Conservation (phyloP, 2,888 invertebrate genomes). For the Imbricaverruca yamaguchii region DNA sequence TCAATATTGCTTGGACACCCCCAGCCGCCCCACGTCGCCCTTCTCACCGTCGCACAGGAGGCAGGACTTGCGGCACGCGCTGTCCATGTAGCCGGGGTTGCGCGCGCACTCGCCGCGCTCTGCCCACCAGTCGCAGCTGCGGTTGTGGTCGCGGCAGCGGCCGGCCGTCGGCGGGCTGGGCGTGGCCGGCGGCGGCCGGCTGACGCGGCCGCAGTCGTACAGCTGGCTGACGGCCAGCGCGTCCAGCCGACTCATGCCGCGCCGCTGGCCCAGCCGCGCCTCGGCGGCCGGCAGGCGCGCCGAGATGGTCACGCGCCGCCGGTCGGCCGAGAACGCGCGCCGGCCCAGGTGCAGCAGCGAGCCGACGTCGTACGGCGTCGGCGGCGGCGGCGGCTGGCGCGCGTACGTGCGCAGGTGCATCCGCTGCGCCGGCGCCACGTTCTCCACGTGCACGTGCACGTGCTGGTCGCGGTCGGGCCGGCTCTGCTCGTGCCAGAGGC, state of each 20-base stretch:
- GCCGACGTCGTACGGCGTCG: background rate
- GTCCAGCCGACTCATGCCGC: background rate
- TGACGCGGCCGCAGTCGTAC: background rate
- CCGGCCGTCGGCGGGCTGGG: background rate
- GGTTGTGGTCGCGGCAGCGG: background rate
- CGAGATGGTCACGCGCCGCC: background rate
- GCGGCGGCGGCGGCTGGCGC: background rate
- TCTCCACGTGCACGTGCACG: background rate
- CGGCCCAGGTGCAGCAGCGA: slow-evolving; percentile 12
- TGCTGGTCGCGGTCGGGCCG: slow-evolving; percentile 4
- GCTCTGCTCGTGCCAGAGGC: slow-evolving; percentile 10
- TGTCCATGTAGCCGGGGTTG: background rate
- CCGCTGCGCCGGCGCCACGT: background rate
- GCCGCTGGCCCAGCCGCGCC: background rate
- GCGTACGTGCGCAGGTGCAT: background rate
- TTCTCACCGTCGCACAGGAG: background rate
- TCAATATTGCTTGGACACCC: too few relatives aligned
- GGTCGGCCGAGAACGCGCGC: background rate
- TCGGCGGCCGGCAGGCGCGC: too few relatives aligned
- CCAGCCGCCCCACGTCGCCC: background rate
- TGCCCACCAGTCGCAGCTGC: slow-evolving; percentile 16
- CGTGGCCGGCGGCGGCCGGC: background rate
- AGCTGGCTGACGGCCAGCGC: background rate
- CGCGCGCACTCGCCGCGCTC: background rate
- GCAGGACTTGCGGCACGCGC: background rate